phyloP scores from a whole-genome alignment of 2,113 vertebrate genomes.

The Ahaetulla prasina region DNA sequence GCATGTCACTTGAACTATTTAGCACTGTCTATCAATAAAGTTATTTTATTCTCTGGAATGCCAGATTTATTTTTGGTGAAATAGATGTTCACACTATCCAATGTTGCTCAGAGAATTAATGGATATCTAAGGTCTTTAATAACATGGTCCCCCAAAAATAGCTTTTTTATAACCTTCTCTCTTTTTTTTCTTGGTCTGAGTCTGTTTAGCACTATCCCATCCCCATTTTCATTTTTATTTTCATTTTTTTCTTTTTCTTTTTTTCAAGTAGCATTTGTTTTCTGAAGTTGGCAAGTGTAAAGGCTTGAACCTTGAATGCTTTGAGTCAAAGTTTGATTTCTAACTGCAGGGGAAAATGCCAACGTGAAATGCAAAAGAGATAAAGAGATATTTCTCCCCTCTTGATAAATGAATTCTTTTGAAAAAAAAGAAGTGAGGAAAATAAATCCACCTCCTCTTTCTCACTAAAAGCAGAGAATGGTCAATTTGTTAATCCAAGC shows the following conservation, averaged over 20 bases:
- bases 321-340: slow-evolving; percentile 10
- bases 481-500: not conserved
- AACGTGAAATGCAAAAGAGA: slow-evolving; percentile 11
- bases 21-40: not conserved
- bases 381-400: not conserved
- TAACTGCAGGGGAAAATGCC: not conserved
- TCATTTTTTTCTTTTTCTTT: not conserved
- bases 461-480: slow-evolving; percentile 10
- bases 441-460: not conserved
- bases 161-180: not conserved
- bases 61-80: not conserved
- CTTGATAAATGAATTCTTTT: not conserved
- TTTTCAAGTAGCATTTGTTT: not conserved
- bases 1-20: not conserved
- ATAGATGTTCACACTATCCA: not conserved
- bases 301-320: not conserved
- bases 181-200: not conserved
- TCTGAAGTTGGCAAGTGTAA: not conserved
- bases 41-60: not conserved
- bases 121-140: not conserved
- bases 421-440: not conserved
- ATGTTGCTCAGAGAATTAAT: not conserved
- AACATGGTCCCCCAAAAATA: not conserved
- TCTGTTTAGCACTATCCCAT: not conserved
- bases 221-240: not conserved